These are phyloP conservation scores for Babylonia areolata DNA, from an alignment of 1,140 invertebrate genomes.

Conservation along the genomic window DNA sequence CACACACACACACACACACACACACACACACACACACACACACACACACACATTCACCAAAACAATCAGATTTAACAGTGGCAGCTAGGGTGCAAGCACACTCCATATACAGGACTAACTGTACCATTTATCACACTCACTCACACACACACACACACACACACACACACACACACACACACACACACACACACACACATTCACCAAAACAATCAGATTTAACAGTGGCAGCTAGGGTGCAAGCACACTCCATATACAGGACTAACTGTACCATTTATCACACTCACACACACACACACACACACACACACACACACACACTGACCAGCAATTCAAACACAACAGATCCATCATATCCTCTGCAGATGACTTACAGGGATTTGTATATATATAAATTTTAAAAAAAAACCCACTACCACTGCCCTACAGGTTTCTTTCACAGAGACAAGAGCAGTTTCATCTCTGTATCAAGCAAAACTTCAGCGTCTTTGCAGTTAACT, in stretches of 20 bases:
- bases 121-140: background rate
- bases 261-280: too few relatives aligned
- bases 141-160: background rate
- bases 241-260: background rate
- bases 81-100: too few relatives aligned
- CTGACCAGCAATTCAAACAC: background rate
- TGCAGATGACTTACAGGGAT: too few relatives aligned
- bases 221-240: background rate
- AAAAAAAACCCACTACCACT: too few relatives aligned
- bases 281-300: background rate
- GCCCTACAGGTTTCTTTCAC: too few relatives aligned
- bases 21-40: slow-evolving; percentile 14
- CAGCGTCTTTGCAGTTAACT: too few relatives aligned
- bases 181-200: slow-evolving; percentile 3
- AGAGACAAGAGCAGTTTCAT: too few relatives aligned
- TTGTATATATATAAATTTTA: too few relatives aligned
- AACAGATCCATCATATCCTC: too few relatives aligned
- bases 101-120: too few relatives aligned
- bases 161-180: background rate
- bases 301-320: slow-evolving; percentile 14
- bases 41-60: background rate
- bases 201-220: background rate
- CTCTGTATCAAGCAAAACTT: too few relatives aligned
- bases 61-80: background rate
- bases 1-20: background rate